These are phyloP conservation scores for Bos indicus DNA, from an alignment of 2,113 vertebrate species.

Conservation along the genomic window DNA sequence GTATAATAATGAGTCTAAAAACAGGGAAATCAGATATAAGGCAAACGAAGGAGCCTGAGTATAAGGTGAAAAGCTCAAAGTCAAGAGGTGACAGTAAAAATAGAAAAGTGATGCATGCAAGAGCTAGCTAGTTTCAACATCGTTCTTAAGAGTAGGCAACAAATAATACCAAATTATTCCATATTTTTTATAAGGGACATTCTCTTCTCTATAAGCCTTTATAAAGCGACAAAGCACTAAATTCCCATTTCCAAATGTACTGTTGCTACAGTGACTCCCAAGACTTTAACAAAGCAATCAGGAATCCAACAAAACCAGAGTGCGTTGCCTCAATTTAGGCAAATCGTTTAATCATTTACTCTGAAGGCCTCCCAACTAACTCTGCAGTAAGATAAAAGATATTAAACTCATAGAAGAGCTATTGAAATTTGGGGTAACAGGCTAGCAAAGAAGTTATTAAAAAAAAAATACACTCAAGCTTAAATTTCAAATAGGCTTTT, in stretches of 20 bases:
- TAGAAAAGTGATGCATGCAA: not conserved
- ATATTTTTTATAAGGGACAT: not conserved
- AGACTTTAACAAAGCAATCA: not conserved
- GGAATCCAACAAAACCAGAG: not conserved
- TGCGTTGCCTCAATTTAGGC: not conserved
- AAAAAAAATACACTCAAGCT: not conserved
- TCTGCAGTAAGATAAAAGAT: not conserved
- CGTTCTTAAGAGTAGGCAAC: not conserved
- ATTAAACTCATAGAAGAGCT: not conserved
- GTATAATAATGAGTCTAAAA: constrained; percentile 8
- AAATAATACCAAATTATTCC: not conserved
- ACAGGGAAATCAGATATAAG: constrained; percentile 13
- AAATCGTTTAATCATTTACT: constrained; percentile 3
- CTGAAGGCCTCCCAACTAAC: constrained; percentile 7
- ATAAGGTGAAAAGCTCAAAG: not conserved
- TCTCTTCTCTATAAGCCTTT: not conserved
- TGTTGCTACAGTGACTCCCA: not conserved
- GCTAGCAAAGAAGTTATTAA: not conserved
- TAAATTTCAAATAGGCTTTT: constrained; percentile 44
- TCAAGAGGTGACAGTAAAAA: not conserved
- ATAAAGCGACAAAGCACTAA: not conserved
- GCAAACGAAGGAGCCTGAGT: not conserved
- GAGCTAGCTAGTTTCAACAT: not conserved
- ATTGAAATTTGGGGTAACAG: not conserved
- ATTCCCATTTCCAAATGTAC: constrained; percentile 6